Evolutionary conservation across 1,140 invertebrate species (phyloP), one percentile per base, ranked within the genome.

Genomic region (Drepana arcuata): DNA sequence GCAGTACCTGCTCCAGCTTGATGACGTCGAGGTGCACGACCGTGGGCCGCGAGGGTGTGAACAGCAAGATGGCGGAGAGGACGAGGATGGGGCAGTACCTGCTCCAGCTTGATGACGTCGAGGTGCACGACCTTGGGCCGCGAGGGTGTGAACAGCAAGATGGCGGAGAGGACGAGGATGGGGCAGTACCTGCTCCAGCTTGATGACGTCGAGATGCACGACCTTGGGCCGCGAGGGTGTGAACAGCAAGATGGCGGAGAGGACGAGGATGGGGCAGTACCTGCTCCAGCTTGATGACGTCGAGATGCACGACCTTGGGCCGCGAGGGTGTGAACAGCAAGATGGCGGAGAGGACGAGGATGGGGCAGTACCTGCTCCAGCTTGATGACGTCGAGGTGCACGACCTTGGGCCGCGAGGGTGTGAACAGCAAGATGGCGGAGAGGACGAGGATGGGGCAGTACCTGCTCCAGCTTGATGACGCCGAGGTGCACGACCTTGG

Each of bases 341-440:
- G 52, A 98, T 96, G 34, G 95, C 93, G 65, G 93, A 92, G 59
- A 98, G 85, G 39, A 97, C 91, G 7, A 96, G 86, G 71, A 97
- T 94, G 14, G 97, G 90, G 65, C 93, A n/a, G n/a, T 0, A 91
- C 93, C 85, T 97, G 95, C 77, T 96, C 94, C 29, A 94, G 79
- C 77, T 91, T 91, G 40, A 98, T 93, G 12, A 93, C 90, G 65
- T 95, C 92, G 18, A 88, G 87, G 73, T 96, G 93, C 36, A 93
- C 88, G 5, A 96, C 88, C 56, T 89, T 88, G 2, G 92, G 85
- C 38, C 95, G 81, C 42, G 94, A 89, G 0, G 95, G 93, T 15
- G 92, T 91, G 70, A 97, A 97, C 7, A 97, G 83, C 28, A 94
- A 87, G 52, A 98, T 96, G 34, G 95, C 93, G 65, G 93, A 92